phyloP scores from a whole-genome alignment of 1,140 invertebrate species.

The Procambarus virginalis region DNA sequence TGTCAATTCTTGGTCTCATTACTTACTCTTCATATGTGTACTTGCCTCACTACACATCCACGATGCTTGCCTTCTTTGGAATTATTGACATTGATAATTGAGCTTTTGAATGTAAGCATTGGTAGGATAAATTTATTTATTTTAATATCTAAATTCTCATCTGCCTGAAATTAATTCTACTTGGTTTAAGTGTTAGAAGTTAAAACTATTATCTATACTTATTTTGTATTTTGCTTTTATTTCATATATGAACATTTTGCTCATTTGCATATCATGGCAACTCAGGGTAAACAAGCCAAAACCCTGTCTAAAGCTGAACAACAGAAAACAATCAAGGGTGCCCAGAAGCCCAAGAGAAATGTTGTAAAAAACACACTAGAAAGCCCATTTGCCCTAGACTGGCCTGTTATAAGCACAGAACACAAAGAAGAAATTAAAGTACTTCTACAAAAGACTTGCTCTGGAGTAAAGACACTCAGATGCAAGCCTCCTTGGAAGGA shows the following conservation, averaged over 20 bases:
- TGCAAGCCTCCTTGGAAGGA: constrained; percentile 63
- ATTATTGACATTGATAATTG: constrained; percentile 47
- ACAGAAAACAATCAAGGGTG: constrained; percentile 30
- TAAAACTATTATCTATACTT: too few relatives aligned
- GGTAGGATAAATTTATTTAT: too few relatives aligned
- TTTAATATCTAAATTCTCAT: too few relatives aligned
- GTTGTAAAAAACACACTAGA: constrained; percentile 55
- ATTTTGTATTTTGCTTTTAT: too few relatives aligned
- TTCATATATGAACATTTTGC: too few relatives aligned
- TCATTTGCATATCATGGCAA: constrained; percentile 11
- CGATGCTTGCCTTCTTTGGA: constrained; percentile 69
- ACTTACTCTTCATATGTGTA: constrained; percentile 69
- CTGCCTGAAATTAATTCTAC: too few relatives aligned
- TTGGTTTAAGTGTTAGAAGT: too few relatives aligned
- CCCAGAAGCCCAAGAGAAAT: constrained; percentile 34
- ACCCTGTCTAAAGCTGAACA: constrained; percentile 27
- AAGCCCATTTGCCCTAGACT: constrained; percentile 50
- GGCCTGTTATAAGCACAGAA: constrained; percentile 10
- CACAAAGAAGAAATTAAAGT: constrained; percentile 3
- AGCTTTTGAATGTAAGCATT: not conserved
- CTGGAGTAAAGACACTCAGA: constrained; percentile 11
- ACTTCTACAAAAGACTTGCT: constrained; percentile 21
- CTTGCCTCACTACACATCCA: constrained; percentile 67
- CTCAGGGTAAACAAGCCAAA: not conserved
- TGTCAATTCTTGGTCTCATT: constrained; percentile 64